These are phyloP conservation scores for Nothocercus julius DNA, from an alignment of 2,113 vertebrate species.

Conservation along the genomic window DNA sequence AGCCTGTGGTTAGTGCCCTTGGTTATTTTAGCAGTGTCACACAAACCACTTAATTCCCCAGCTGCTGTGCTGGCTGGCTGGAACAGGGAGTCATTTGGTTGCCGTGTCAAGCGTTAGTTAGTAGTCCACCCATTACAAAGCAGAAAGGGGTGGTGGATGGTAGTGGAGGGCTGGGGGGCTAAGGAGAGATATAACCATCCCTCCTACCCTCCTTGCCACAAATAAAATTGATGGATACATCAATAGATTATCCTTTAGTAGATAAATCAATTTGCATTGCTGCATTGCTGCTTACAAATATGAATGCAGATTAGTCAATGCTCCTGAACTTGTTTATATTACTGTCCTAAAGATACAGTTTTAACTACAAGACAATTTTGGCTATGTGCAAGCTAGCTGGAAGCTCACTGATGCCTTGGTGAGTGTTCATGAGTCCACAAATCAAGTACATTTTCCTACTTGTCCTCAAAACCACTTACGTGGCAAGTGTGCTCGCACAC, in stretches of 20 bases:
- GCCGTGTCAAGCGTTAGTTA: background rate
- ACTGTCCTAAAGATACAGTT: background rate
- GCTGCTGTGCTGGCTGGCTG: background rate
- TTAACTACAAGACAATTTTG: background rate
- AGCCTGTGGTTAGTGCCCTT: background rate
- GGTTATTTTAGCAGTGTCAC: background rate
- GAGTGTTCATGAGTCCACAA: background rate
- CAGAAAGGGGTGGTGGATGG: background rate
- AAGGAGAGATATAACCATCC: no score
- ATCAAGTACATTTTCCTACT: background rate
- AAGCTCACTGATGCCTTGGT: background rate
- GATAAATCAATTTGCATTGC: background rate
- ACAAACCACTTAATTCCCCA: background rate
- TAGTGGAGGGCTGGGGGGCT: no score
- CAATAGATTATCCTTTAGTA: background rate
- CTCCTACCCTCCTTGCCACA: background rate
- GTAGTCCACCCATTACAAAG: background rate
- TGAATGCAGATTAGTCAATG: background rate
- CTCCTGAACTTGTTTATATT: background rate
- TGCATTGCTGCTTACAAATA: slow-evolving; percentile 9
- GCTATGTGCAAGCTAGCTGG: background rate
- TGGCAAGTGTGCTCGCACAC: background rate
- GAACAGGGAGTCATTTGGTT: background rate
- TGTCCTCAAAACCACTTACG: background rate
- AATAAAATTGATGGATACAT: background rate